These are phyloP conservation scores for Chrysolina americana DNA, from an alignment of 2,888 invertebrate genomes.

Conservation along the genomic window DNA sequence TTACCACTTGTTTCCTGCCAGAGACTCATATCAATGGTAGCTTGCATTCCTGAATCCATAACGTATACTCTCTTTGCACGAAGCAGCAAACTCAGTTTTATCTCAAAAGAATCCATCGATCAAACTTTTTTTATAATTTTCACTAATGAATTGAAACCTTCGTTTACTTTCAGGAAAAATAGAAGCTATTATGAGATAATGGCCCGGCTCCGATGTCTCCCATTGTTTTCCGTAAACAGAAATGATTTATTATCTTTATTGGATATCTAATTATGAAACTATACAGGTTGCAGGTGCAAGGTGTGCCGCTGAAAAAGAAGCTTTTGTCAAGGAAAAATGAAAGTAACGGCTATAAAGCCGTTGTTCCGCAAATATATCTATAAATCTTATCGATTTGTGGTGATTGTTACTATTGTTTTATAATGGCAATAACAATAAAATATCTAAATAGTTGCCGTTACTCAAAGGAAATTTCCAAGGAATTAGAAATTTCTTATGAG, in stretches of 20 bases:
- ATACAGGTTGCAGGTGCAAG: conserved; percentile 19
- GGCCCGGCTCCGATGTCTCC: not conserved
- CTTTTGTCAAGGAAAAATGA: conserved; percentile 21
- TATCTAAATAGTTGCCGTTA: not conserved
- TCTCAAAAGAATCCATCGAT: too few relatives aligned
- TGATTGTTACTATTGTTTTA: conserved; percentile 13
- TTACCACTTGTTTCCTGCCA: too few relatives aligned
- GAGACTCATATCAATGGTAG: too few relatives aligned
- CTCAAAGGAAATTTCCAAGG: not conserved
- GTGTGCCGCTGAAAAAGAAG: conserved; percentile 20
- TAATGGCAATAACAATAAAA: not conserved
- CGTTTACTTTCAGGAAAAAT: not conserved
- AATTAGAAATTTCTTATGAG: too few relatives aligned
- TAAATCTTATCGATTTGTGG: conserved; percentile 5
- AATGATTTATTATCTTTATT: conserved; percentile 9
- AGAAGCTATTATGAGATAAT: not conserved
- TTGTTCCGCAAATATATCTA: not conserved
- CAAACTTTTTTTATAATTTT: too few relatives aligned
- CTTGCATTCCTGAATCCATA: too few relatives aligned
- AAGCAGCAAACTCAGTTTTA: too few relatives aligned
- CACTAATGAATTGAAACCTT: too few relatives aligned
- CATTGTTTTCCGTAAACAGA: conserved; percentile 15
- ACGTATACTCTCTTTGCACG: too few relatives aligned
- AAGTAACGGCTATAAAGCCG: conserved; percentile 7
- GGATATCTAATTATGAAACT: conserved; percentile 14